Conservation (phyloP, 2,113 vertebrate species). For the Thalassoma bifasciatum region DNA sequence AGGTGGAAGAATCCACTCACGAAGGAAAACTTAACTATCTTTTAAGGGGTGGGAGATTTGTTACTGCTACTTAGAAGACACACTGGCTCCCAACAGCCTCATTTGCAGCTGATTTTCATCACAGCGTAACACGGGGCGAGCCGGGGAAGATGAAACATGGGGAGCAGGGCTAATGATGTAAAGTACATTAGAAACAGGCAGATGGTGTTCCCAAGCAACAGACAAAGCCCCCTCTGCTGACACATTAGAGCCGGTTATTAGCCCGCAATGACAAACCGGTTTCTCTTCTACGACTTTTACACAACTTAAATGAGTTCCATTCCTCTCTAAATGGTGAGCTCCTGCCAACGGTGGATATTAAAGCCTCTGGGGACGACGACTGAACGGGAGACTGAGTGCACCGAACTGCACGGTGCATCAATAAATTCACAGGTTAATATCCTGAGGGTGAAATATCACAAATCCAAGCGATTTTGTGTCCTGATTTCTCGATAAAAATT, state of each 20-base stretch:
- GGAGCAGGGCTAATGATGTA: conserved; percentile 76
- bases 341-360: conserved; percentile 25
- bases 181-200: conserved; percentile 78
- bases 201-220: conserved; percentile 83
- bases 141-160: conserved; percentile 47
- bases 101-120: conserved; percentile 67
- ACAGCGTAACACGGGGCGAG: conserved; percentile 54
- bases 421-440: not conserved
- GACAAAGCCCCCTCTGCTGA: conserved; percentile 74
- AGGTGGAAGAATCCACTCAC: not conserved
- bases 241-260: conserved; percentile 79
- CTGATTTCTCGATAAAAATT: not conserved
- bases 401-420: not conserved
- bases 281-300: conserved; percentile 67
- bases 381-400: conserved; percentile 3
- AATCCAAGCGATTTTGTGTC: not conserved
- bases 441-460: too few species aligned
- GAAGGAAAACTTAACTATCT: conserved; percentile 4
- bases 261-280: conserved; percentile 75
- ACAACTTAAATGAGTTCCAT: conserved; percentile 58
- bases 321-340: conserved; percentile 30
- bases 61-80: conserved; percentile 50
- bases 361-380: conserved; percentile 13
- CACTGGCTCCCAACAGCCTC: conserved; percentile 44
- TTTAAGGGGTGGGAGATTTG: conserved; percentile 32